Percentiles rank a stretch among this genome's conserved stretches.
phyloP scores from a whole-genome alignment of 1,140 invertebrate genomes.

The Tigriopus japonicus region DNA sequence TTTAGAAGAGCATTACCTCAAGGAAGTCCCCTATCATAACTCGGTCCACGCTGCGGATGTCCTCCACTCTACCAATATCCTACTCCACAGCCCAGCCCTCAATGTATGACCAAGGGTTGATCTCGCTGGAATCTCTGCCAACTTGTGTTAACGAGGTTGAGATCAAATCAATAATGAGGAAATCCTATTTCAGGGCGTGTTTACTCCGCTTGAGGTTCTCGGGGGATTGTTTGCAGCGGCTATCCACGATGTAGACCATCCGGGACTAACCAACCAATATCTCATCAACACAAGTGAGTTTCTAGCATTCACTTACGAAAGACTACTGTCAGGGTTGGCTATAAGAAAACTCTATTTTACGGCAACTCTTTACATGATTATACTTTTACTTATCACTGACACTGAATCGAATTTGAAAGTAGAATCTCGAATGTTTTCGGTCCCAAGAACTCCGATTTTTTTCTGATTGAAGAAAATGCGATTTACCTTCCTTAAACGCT shows the following conservation, averaged over 20 bases:
- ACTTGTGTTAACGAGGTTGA: too few relatives aligned
- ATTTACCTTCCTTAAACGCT: too few relatives aligned
- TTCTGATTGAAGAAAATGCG: too few relatives aligned
- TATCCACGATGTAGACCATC: conserved; percentile 96
- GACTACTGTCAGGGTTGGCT: too few relatives aligned
- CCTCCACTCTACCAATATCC: conserved; percentile 81
- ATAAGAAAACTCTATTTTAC: too few relatives aligned
- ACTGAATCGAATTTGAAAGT: too few relatives aligned
- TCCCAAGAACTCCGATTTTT: too few relatives aligned
- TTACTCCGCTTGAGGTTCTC: conserved; percentile 79
- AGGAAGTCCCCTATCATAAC: conserved; percentile 95
- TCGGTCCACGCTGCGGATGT: conserved; percentile 92
- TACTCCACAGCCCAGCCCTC: conserved; percentile 79
- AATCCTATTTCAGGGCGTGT: conserved; percentile 46
- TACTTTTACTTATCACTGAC: neutral
- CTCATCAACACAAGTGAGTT: conserved; percentile 64
- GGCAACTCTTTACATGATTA: neutral
- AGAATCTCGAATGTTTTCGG: too few relatives aligned
- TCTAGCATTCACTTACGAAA: too few relatives aligned
- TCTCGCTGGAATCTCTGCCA: neutral
- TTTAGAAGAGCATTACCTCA: conserved; percentile 92
- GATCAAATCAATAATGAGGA: too few relatives aligned
- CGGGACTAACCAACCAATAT: conserved; percentile 92
- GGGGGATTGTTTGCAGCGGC: conserved; percentile 93
- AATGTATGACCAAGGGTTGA: conserved; percentile 35